Evolutionary conservation across 2,797 vertebrate genomes (phyloP).

Genomic region (Furcifer pardalis): DNA sequence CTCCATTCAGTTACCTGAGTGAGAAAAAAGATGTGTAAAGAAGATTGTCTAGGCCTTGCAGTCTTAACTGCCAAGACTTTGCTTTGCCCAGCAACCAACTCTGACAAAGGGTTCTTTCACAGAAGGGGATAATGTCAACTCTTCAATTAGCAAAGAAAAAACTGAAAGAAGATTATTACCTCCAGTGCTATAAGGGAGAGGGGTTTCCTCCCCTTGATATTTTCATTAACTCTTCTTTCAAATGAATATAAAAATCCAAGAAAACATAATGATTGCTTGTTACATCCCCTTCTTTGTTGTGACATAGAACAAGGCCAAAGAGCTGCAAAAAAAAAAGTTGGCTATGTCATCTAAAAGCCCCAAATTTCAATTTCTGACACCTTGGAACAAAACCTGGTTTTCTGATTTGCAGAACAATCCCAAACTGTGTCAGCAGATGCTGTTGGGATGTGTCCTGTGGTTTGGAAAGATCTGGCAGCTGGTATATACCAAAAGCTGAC

Average conservation of each 20-base stretch:
- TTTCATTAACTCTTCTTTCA: constrained; percentile 58
- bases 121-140: constrained; percentile 79
- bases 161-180: constrained; percentile 75
- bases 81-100: constrained; percentile 77
- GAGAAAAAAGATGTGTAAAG: constrained; percentile 29
- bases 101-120: constrained; percentile 88
- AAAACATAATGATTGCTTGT: neutral
- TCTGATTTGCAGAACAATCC: neutral
- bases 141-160: constrained; percentile 81
- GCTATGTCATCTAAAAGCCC: neutral
- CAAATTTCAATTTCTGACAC: neutral
- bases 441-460: neutral
- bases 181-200: constrained; percentile 58
- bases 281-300: neutral
- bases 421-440: neutral
- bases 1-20: constrained; percentile 30
- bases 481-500: neutral
- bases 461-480: neutral
- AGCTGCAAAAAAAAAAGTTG: neutral
- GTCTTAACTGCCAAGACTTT: constrained; percentile 73
- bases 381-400: neutral
- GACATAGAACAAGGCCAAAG: neutral
- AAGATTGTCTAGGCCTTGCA: constrained; percentile 66
- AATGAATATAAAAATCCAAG: neutral
- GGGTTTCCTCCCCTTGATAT: constrained; percentile 11